Evolutionary conservation across 2,888 invertebrate species (phyloP), one percentile per base, ranked within the genome.

Genomic region (Agrotis puta): DNA sequence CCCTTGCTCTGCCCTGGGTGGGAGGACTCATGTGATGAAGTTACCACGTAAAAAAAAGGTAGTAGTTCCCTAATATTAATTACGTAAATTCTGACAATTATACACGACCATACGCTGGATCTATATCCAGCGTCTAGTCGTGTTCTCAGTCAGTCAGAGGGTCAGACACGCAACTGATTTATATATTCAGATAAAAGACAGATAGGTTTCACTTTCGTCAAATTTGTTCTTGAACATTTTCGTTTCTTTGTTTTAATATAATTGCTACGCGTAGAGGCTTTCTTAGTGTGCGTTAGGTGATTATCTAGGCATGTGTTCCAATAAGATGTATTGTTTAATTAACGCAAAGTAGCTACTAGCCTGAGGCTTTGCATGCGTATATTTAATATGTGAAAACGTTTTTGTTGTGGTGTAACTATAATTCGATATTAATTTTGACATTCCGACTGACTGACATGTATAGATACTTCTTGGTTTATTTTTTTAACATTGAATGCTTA

Each of bases 151-250:
- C 74, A 74, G 51, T 58, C 73, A 64, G 27, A 71, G 63, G 48
- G 22, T 57, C 57, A 73, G 50, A 47, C 57, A 73, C 65, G 57
- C 20, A 72, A 64, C 51, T n/a, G 72, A 61, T 71, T 71, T 47
- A 62, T 72, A 73, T 33, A 64, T 47, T 53, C 50, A 48, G 56
- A 61, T 69, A 54, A 54, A 63, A 63, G 22, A 58, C 20, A 51
- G 50, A 85, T 85, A 82, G 85, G 88, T 91, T 92, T 90, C 91
- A 87, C 88, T 91, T 90, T 89, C 74, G 75, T 77, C 83, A 73
- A 82, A 82, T 85, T 74, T 79, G 83, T 73, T 69, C 63, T 63
- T 70, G 59, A 72, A 64, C 62, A 64, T 70, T 66, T 85, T 48
- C 82, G 78, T 81, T 74, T 48, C 82, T 79, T 81, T 74, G n/a